Evolutionary conservation across 2,797 vertebrate species (phyloP).

Genomic region (Sternarchorhynchus goeldii): DNA sequence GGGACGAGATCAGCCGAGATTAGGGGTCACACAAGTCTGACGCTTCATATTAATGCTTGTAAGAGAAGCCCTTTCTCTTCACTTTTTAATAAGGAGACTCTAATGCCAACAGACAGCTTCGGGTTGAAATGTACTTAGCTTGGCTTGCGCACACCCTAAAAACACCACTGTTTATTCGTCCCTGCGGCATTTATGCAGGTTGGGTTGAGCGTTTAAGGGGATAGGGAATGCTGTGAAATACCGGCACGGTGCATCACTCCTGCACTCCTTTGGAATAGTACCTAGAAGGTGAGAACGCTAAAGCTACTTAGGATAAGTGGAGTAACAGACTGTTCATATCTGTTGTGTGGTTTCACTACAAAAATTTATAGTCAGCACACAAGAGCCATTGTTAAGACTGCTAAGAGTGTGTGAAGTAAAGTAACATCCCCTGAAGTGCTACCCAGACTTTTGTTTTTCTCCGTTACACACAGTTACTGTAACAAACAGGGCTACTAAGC

Average conservation of each 20-base stretch:
- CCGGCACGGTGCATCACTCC: constrained; percentile 10
- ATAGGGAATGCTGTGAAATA: neutral
- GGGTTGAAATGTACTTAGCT: constrained; percentile 31
- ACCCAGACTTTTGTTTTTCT: neutral
- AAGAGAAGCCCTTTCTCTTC: constrained; percentile 54
- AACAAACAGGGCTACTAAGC: constrained; percentile 35
- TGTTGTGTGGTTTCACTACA: constrained; percentile 22
- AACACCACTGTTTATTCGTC: constrained; percentile 1
- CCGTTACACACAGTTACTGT: neutral
- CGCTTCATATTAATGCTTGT: constrained; percentile 48
- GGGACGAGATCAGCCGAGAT: constrained; percentile 36
- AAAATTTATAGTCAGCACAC: neutral
- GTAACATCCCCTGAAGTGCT: neutral
- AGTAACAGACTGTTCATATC: neutral
- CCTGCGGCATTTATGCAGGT: constrained; percentile 1
- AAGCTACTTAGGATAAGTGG: constrained; percentile 1
- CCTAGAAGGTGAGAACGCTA: constrained; percentile 16
- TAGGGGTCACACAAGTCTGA: constrained; percentile 48
- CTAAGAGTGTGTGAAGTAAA: constrained; percentile 2
- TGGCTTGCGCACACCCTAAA: constrained; percentile 1
- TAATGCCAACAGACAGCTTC: constrained; percentile 37
- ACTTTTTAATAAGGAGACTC: constrained; percentile 63
- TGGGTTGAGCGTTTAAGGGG: neutral
- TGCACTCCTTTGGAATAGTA: constrained; percentile 3
- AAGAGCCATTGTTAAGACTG: no score